Base-by-base conservation (phyloP, 92 coral and sea anemone genomes). In the Galaxea fascicularis region DNA sequence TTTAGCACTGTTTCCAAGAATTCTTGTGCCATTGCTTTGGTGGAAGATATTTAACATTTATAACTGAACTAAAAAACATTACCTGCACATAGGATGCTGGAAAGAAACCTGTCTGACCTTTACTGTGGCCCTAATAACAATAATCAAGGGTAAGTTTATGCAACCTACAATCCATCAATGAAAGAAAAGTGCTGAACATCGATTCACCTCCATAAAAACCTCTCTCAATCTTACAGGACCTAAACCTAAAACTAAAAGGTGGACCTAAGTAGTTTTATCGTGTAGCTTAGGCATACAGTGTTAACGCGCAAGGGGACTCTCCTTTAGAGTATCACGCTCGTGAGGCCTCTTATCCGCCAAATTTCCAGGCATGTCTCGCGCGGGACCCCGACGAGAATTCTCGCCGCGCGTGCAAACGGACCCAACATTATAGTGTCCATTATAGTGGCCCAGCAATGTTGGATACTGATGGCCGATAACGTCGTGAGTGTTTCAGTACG, bases 21-120 rank as follows among this genome's bases (percentile, higher is more conserved):
- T 0, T 25, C 2, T 63, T 63, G 30, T 63, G 26, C 10, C 20
- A 25, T 16, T 13, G 25, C 25, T 63, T 49, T 49, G 17, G 7
- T 49, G n/a, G 17, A 15, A 49, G 14, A 10, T 2, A 49, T 4
- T 58, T 7, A 58, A 58, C 4, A 58, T 10, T 49, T 49, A 58
- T 20, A 26, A 10, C 65, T 22, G 24, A 20, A 10, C 65, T 5
- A 25, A 22, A 4, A 16, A 16, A 56, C 54, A 49, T 13, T 80
- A 96, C 98, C 98, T 94, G 93, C 28, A 93, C 95, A 52, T 96
- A 96, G 1, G 98, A 90, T 20, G 98, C 98, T 73, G 98, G 98
- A 79, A 96, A 96, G 88, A 87, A 96, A 8, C 98, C 98, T 12
- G 92, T 88, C 63, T 89, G 79, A 0, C 95, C 96, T 73, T 94